Evolutionary conservation across 2,888 invertebrate genomes (phyloP), one percentile per base, ranked within the genome.

Genomic region (Lasioglossum figueresi): DNA sequence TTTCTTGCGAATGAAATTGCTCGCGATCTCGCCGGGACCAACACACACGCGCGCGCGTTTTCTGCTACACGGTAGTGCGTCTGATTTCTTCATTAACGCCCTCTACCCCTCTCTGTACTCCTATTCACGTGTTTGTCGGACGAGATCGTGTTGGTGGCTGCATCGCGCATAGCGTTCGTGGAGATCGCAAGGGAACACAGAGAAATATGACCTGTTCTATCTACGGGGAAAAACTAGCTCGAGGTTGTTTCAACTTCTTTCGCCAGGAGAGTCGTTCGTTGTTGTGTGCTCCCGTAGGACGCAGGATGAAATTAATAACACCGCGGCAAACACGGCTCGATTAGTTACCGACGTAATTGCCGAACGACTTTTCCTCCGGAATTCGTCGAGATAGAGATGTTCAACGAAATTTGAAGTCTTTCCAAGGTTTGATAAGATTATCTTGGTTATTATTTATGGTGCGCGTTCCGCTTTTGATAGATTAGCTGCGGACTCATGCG

Each of bases 1-100:
- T 88, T 82, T 87, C 86, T 82, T 80, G 82, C 81, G 81, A 77
- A 82, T 82, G 81, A 74, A 83, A 85, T 85, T 84, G 84, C 82
- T 75, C 84, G 85, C 77, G 78, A 85, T 85, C 76, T 76, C 48
- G 56, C 72, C 75, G 45, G 72, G 79, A 71, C 45, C 45, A 45
- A 45, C 75, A 79, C 2, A 3, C 52, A 8, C 5, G 72, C 84
- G 52, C 5, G 72, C 84, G 52, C 72, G 84, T 76, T 84, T 82
- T 76, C 84, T 75, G 71, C 27, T 71, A 23, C 76, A 12, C 27
- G 40, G 14, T 14, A 31, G 52, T 37, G 37, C 48, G 37, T 37
- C 66, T 84, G 84, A 84, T 84, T 84, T 84, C 84, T 84, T 84
- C 82, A 84, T 84, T 84, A 84, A 10, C 23, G 82, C 52, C 77